phyloP scores from a whole-genome alignment of 2,113 vertebrate genomes.

The Perca schrenkii region DNA sequence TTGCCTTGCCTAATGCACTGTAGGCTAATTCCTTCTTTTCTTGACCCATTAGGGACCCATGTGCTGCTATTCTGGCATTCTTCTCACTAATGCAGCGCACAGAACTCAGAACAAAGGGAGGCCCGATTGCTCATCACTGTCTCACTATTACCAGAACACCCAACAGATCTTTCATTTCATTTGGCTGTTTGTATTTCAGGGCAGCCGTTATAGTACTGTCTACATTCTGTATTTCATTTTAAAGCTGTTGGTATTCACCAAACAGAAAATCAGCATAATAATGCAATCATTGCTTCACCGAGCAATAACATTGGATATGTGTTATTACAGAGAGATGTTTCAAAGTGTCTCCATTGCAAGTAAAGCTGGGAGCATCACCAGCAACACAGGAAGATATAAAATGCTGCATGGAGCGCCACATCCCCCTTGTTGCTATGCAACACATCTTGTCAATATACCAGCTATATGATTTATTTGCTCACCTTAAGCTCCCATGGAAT shows the following conservation, averaged over 20 bases:
- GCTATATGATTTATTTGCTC: not conserved
- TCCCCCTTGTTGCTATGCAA: constrained; percentile 5
- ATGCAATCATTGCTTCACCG: not conserved
- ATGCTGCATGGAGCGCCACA: not conserved
- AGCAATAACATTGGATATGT: not conserved
- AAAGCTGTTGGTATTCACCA: too few species aligned
- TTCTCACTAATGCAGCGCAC: constrained; percentile 26
- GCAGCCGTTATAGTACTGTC: not conserved
- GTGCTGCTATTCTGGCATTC: constrained; percentile 20
- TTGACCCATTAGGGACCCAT: constrained; percentile 38
- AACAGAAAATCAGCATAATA: not conserved
- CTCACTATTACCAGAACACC: not conserved
- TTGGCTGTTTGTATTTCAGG: not conserved
- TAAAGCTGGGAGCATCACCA: not conserved
- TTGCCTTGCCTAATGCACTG: not conserved
- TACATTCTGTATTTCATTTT: too few species aligned
- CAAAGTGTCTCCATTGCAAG: not conserved
- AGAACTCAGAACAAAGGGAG: constrained; percentile 25
- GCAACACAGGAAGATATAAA: not conserved
- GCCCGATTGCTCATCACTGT: constrained; percentile 10
- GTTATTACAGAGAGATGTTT: too few species aligned
- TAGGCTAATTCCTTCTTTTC: constrained; percentile 1
- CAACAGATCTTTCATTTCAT: not conserved
- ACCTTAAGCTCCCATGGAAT: not conserved
- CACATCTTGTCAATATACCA: not conserved